Evolutionary conservation across 2,888 invertebrate species (phyloP).

Genomic region (Bursaphelenchus okinawaensis): DNA sequence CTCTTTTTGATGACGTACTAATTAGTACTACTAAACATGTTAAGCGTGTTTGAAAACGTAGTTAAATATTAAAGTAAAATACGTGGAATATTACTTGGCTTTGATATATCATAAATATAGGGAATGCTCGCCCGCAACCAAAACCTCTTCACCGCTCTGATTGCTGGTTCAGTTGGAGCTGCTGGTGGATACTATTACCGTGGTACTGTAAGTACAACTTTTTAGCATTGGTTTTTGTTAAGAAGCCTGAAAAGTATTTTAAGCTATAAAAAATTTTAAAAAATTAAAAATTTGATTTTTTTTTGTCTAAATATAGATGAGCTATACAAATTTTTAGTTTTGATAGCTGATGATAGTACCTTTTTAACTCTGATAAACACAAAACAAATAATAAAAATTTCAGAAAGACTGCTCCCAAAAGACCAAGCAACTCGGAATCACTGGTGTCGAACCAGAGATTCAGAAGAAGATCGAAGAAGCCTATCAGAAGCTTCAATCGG

Average conservation of each 20-base stretch:
- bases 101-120: too few species aligned
- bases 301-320: too few species aligned
- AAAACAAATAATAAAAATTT: too few species aligned
- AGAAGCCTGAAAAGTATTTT: background rate
- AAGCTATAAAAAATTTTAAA: background rate
- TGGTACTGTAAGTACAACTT: background rate
- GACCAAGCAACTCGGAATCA: background rate
- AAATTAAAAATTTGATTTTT: background rate
- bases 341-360: too few species aligned
- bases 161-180: conserved; percentile 1
- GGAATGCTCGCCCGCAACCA: background rate
- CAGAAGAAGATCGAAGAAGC: conserved; percentile 23
- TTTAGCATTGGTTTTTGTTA: background rate
- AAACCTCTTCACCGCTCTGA: conserved; percentile 4
- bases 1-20: too few species aligned
- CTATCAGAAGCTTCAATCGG: conserved; percentile 19
- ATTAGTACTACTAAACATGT: too few species aligned
- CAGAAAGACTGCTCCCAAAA: too few species aligned
- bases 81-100: too few species aligned
- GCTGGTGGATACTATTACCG: conserved; percentile 6
- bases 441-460: background rate
- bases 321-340: too few species aligned
- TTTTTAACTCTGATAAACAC: too few species aligned
- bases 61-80: too few species aligned
- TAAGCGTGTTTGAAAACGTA: too few species aligned